Base-by-base conservation (phyloP, 2,797 vertebrate genomes). In the Ctenochaetus hawaiiensis region DNA sequence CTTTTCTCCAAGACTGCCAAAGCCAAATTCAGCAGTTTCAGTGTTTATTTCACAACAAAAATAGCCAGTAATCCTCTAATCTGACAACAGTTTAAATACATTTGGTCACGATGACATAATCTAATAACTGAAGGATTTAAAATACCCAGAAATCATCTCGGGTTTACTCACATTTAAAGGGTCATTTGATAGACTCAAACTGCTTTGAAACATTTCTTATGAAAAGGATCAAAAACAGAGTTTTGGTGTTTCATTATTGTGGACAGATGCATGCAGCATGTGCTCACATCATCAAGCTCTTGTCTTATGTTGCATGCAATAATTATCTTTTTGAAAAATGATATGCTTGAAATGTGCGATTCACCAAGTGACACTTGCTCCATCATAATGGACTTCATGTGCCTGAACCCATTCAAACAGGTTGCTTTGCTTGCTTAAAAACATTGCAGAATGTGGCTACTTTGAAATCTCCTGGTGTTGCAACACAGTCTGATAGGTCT, bases 281-380 rank as follows among this genome's bases (percentile, higher is more conserved):
- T 65, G 56, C n/a, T 70, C 39, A 16, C 56, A 72, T 54, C 14
- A 51, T 70, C 61, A 56, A 43, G n/a, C 67, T 69, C 41, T 82
- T 39, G 51, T 76, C 60, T 73, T 63, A 6, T 54, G 49, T 30
- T 30, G 17, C 11, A n/a, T 23, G 7, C 26, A 75, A 65, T 73
- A 62, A 76, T 49, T 4, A 62, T 70, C 5, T 48, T 44, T 82
- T 58, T 69, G 34, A 74, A 82, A 78, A 63, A 75, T 70, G 18
- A 67, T 34, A 45, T 41, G 54, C 37, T 67, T 39, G 18, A 20
- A 58, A 43, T 78, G 48, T 60, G 52, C 62, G 57, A 57, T 57
- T 73, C 30, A 76, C 60, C 0, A 2, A 26, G 34, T 53, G 44
- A 61, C 48, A 72, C 56, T 65, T 53, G 61, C 43, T 65, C 61